Evolutionary conservation across 2,797 vertebrate species (phyloP).

Genomic region (Gadopsis marmoratus): DNA sequence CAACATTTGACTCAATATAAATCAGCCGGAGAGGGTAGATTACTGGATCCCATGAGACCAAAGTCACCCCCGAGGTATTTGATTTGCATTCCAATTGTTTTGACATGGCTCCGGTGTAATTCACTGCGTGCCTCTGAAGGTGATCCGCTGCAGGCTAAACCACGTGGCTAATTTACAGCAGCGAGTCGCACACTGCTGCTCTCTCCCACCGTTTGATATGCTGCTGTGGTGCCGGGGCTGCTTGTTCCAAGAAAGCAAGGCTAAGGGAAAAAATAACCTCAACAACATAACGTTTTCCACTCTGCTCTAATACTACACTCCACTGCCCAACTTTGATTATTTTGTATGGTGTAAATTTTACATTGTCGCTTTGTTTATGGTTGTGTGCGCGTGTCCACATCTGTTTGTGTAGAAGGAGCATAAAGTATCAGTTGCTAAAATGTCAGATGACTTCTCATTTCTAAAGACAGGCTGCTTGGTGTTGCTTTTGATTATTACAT

Average conservation of each 20-base stretch:
- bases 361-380: conserved; percentile 35
- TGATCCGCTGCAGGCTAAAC: conserved; percentile 76
- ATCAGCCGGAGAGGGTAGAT: conserved; percentile 69
- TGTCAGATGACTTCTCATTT: conserved; percentile 66
- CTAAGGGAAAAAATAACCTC: neutral
- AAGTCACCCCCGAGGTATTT: conserved; percentile 81
- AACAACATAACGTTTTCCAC: conserved; percentile 26
- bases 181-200: conserved; percentile 53
- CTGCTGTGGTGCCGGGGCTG: conserved; percentile 26
- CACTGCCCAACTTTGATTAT: conserved; percentile 72
- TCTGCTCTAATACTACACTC: conserved; percentile 61
- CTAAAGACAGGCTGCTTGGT: conserved; percentile 38
- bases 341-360: conserved; percentile 64
- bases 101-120: conserved; percentile 78
- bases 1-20: conserved; percentile 77
- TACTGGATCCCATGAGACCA: conserved; percentile 73
- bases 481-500: conserved; percentile 61
- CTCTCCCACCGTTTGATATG: conserved; percentile 55
- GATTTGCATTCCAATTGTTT: conserved; percentile 84
- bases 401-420: conserved; percentile 20
- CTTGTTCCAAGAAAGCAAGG: conserved; percentile 52
- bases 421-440: conserved; percentile 54
- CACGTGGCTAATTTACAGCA: conserved; percentile 80
- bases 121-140: conserved; percentile 78
- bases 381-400: conserved; percentile 1